phyloP scores from a whole-genome alignment of 2,797 vertebrate species.

The Myiotriccus ornatus region DNA sequence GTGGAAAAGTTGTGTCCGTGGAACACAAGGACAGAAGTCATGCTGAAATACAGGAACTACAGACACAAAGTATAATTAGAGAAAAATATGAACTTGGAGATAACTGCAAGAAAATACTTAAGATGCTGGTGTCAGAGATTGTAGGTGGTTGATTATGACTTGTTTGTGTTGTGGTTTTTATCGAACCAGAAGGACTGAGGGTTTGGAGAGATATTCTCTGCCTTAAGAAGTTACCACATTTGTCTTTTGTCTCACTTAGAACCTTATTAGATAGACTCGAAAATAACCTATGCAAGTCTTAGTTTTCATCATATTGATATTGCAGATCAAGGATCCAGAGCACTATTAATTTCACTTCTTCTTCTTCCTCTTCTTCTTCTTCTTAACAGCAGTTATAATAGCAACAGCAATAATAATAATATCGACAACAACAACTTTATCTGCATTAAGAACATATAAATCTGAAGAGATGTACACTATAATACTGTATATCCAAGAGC shows the following conservation, averaged over 20 bases:
- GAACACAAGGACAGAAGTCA: background rate
- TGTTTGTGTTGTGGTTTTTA: background rate
- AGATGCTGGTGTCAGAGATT: background rate
- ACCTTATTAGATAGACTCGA: fast-evolving
- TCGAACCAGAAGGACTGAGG: background rate
- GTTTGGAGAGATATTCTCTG: background rate
- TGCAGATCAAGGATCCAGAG: background rate
- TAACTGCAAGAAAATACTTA: background rate
- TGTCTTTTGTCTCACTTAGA: background rate
- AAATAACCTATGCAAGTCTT: background rate
- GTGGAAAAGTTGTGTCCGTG: background rate
- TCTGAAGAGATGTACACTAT: background rate
- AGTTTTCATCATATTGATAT: background rate
- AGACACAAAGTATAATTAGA: background rate
- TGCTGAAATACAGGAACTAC: background rate
- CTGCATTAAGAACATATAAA: background rate
- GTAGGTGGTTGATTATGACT: background rate
- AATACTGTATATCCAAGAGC: background rate
- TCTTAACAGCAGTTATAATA: too few species aligned
- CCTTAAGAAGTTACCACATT: background rate
- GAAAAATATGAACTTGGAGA: background rate
- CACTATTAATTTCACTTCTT: too few species aligned
- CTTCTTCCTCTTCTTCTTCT: too few species aligned
- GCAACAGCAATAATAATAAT: fast-evolving
- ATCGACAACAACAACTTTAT: background rate